Conservation (phyloP, 2,797 vertebrate genomes). For the Trachurus trachurus region DNA sequence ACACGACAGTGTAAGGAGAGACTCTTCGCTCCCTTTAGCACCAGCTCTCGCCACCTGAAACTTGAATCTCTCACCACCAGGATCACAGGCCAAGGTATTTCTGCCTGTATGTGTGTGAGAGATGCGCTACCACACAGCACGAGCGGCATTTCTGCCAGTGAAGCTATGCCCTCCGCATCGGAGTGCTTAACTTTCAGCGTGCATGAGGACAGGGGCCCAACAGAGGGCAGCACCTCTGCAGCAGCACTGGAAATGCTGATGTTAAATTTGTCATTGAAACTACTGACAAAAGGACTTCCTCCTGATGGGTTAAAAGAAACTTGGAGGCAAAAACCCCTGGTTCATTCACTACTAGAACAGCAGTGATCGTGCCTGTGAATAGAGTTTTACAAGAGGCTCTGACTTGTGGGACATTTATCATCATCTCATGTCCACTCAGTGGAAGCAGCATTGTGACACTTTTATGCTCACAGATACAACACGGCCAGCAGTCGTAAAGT, state of each 20-base stretch:
- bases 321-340: neutral
- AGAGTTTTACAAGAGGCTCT: conserved; percentile 5
- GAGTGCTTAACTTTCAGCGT: conserved; percentile 64
- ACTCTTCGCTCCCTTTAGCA: conserved; percentile 82
- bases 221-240: conserved; percentile 78
- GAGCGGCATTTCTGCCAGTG: conserved; percentile 69
- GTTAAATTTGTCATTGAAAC: conserved; percentile 19
- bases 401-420: conserved; percentile 6
- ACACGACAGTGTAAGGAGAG: conserved; percentile 81
- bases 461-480: conserved; percentile 49
- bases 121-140: conserved; percentile 58
- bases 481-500: conserved; percentile 35
- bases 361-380: neutral
- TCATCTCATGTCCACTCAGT: neutral
- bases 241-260: conserved; percentile 25
- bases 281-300: conserved; percentile 8
- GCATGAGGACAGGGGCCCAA: conserved; percentile 59
- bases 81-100: conserved; percentile 80
- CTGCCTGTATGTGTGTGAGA: conserved; percentile 66
- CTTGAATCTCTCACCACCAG: conserved; percentile 72
- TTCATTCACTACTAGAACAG: neutral
- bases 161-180: conserved; percentile 60
- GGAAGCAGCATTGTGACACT: conserved; percentile 42
- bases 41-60: conserved; percentile 79
- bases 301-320: neutral